Evolutionary conservation across 2,797 vertebrate genomes (phyloP).

Genomic region (Nyctibius grandis): DNA sequence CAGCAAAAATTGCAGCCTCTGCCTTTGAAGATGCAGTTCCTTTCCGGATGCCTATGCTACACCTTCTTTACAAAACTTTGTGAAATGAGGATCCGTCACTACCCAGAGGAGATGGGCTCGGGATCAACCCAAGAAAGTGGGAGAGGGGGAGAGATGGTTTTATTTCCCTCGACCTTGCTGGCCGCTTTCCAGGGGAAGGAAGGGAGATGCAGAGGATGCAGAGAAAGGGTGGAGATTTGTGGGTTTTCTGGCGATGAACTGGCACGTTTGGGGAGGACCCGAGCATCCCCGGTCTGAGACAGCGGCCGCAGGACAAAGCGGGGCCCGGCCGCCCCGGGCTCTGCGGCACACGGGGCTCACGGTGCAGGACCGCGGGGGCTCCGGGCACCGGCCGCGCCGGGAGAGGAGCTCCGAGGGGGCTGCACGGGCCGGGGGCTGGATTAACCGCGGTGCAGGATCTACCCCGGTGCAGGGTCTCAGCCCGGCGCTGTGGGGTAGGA

Average conservation of each 20-base stretch:
- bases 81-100: neutral
- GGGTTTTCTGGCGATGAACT: neutral
- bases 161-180: neutral
- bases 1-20: neutral
- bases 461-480: neutral
- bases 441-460: neutral
- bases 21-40: neutral
- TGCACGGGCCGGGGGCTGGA: neutral
- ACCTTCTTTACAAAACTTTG: neutral
- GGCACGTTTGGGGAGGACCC: neutral
- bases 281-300: rapidly evolving
- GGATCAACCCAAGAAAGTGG: neutral
- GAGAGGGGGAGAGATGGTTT: neutral
- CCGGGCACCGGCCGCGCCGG: rapidly evolving
- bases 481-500: neutral
- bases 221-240: neutral
- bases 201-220: neutral
- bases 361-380: neutral
- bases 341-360: neutral
- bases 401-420: neutral
- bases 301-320: rapidly evolving
- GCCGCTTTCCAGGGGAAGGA: neutral
- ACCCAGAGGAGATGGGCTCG: neutral
- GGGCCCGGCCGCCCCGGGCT: neutral
- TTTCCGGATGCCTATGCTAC: neutral